Percentiles rank a stretch among this genome's conserved stretches.
Conservation (phyloP, 1,140 invertebrate species). For the Mycetomoellerius zeteki region DNA sequence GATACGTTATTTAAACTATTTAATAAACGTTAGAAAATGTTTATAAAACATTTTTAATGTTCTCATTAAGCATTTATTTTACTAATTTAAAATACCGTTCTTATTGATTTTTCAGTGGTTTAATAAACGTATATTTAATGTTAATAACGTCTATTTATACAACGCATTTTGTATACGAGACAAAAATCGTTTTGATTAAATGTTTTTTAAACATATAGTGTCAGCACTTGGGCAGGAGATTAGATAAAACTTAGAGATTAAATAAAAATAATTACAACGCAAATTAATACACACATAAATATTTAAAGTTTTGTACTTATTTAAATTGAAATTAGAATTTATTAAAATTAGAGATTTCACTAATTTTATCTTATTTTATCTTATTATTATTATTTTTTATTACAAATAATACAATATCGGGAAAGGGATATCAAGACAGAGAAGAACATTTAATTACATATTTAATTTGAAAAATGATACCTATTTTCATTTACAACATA, state of each 20-base stretch:
- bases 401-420: not conserved
- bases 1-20: too few species aligned
- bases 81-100: too few species aligned
- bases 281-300: not conserved
- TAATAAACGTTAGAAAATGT: too few species aligned
- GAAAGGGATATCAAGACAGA: not conserved
- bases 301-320: not conserved
- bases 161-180: too few species aligned
- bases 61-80: too few species aligned
- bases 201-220: too few species aligned
- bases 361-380: conserved; percentile 8
- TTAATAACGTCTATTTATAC: too few species aligned
- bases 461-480: not conserved
- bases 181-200: too few species aligned
- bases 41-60: too few species aligned
- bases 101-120: too few species aligned
- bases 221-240: not conserved
- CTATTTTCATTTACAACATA: not conserved
- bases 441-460: not conserved
- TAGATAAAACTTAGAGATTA: conserved; percentile 9
- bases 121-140: too few species aligned
- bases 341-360: not conserved
- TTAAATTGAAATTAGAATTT: not conserved
- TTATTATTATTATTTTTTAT: not conserved
- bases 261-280: not conserved